Percentiles rank a stretch among this genome's conserved stretches.
Evolutionary conservation across 1,140 invertebrate genomes (phyloP).

Genomic region (Glossosoma conforme): DNA sequence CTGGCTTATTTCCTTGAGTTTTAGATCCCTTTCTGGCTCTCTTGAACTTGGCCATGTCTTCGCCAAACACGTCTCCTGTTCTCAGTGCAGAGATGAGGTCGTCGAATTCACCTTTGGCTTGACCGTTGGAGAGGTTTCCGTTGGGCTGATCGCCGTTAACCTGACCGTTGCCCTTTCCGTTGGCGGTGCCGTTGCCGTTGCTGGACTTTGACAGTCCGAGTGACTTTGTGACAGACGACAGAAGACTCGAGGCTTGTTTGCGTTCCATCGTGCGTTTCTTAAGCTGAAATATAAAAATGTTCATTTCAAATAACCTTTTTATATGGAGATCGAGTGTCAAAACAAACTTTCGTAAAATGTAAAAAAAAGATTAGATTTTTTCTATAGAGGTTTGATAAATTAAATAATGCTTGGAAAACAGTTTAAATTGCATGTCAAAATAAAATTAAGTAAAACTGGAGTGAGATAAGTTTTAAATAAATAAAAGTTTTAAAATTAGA

Average conservation of each 20-base stretch:
- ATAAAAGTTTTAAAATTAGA: no score
- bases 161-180: slow-evolving; percentile 43
- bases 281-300: slow-evolving; percentile 49
- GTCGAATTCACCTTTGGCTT: slow-evolving; percentile 89
- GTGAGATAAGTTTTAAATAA: no score
- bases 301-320: not conserved
- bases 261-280: slow-evolving; percentile 84
- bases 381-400: not conserved
- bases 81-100: slow-evolving; percentile 93
- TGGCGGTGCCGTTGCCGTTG: slow-evolving; percentile 43
- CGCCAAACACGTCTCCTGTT: slow-evolving; percentile 95
- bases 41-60: slow-evolving; percentile 92
- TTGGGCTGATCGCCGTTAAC: slow-evolving; percentile 35
- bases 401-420: no score
- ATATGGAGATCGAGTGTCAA: no score
- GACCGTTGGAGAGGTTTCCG: slow-evolving; percentile 33
- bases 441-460: no score
- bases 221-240: slow-evolving; percentile 57
- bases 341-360: no score
- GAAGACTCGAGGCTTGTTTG: slow-evolving; percentile 69
- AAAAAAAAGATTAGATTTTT: no score
- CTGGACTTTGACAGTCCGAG: slow-evolving; percentile 48
- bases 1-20: slow-evolving; percentile 47
- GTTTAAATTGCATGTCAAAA: no score
- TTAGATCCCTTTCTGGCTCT: slow-evolving; percentile 66